phyloP scores from a whole-genome alignment of 2,888 invertebrate genomes.

The Steinernema hermaphroditum region DNA sequence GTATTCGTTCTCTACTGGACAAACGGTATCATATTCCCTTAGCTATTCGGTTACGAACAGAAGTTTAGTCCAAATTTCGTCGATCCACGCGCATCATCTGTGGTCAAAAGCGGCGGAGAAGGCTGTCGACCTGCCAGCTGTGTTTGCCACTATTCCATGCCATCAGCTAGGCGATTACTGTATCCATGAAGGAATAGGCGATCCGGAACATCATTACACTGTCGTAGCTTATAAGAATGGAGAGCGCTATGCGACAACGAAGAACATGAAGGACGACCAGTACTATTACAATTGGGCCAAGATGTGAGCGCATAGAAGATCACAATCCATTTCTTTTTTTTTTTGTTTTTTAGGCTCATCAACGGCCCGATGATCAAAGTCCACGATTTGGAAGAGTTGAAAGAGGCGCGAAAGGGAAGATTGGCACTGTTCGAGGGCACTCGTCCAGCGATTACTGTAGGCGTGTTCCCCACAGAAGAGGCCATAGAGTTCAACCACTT shows the following conservation, averaged over 20 bases:
- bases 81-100: conserved; percentile 51
- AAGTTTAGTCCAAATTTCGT: conserved; percentile 36
- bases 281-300: conserved; percentile 57
- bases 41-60: not conserved
- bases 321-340: too few relatives aligned
- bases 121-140: conserved; percentile 27
- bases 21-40: conserved; percentile 44
- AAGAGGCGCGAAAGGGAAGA: conserved; percentile 41
- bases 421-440: not conserved
- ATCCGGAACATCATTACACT: conserved; percentile 52
- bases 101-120: conserved; percentile 46
- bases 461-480: conserved; percentile 47
- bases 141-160: conserved; percentile 54
- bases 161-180: conserved; percentile 55
- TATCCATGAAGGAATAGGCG: conserved; percentile 46
- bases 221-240: conserved; percentile 57
- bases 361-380: conserved; percentile 44
- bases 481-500: conserved; percentile 51
- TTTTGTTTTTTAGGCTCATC: conserved; percentile 41
- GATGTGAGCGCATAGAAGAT: too few relatives aligned
- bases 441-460: conserved; percentile 54
- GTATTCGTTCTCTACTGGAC: conserved; percentile 65
- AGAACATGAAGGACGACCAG: conserved; percentile 50
- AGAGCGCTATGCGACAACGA: conserved; percentile 24
- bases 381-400: conserved; percentile 35